Evolutionary conservation across 1,140 invertebrate species (phyloP).

Genomic region (Drosophila seguyi): DNA sequence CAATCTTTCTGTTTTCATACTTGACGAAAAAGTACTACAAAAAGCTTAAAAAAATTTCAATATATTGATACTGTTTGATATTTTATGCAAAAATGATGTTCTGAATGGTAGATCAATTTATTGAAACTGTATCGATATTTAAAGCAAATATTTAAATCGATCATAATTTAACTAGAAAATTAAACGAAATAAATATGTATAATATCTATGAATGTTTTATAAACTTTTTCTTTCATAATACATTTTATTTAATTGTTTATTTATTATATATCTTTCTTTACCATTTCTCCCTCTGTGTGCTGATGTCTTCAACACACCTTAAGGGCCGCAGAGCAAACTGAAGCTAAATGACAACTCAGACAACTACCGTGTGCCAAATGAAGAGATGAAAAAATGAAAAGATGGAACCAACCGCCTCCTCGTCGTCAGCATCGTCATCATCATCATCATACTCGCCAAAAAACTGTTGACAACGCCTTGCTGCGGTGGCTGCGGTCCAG

Average conservation of each 20-base stretch:
- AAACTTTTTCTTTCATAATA: not conserved
- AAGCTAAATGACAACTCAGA: slow-evolving; percentile 47
- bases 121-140: not conserved
- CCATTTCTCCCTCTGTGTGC: slow-evolving; percentile 25
- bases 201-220: not conserved
- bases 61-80: too few species aligned
- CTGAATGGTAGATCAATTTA: too few species aligned
- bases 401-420: slow-evolving; percentile 27
- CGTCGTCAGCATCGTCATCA: slow-evolving; percentile 42
- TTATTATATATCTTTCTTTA: not conserved
- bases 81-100: too few species aligned
- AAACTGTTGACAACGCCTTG: slow-evolving; percentile 70
- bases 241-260: not conserved
- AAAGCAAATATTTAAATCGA: not conserved
- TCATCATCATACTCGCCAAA: slow-evolving; percentile 32
- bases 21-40: too few species aligned
- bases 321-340: slow-evolving; percentile 17
- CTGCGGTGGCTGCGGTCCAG: slow-evolving; percentile 71
- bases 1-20: too few species aligned
- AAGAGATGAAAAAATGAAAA: slow-evolving; percentile 18
- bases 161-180: not conserved
- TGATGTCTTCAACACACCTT: slow-evolving; percentile 27
- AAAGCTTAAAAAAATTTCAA: too few species aligned
- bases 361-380: slow-evolving; percentile 59
- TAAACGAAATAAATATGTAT: not conserved